Evolutionary conservation across 2,113 vertebrate genomes (phyloP).

Genomic region (Halcyon malimbica): DNA sequence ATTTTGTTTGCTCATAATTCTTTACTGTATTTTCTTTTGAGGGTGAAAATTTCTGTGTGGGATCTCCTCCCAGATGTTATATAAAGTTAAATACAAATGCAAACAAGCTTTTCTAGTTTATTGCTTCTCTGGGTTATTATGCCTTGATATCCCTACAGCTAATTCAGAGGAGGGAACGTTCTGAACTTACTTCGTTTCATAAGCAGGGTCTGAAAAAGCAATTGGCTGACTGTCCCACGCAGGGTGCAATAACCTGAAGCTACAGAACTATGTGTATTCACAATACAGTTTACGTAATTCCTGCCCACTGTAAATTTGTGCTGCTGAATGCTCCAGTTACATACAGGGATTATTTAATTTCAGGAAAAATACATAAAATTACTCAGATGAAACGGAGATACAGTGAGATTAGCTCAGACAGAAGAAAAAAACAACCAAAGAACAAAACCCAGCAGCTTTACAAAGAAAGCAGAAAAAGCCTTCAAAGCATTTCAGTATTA

Average conservation of each 20-base stretch:
- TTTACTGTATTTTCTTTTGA: not conserved
- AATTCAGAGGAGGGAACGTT: not conserved
- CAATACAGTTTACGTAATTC: not conserved
- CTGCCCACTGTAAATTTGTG: not conserved
- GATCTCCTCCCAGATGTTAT: not conserved
- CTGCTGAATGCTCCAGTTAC: not conserved
- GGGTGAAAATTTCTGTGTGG: not conserved
- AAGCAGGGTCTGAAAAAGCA: not conserved
- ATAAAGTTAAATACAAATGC: not conserved
- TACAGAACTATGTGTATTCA: not conserved
- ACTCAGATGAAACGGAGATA: not conserved
- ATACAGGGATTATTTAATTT: not conserved
- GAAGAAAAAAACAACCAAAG: not conserved
- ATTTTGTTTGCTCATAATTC: not conserved
- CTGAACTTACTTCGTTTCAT: not conserved
- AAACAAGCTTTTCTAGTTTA: not conserved
- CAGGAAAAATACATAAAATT: not conserved
- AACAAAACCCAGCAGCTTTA: not conserved
- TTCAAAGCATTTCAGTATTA: not conserved
- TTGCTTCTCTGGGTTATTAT: not conserved
- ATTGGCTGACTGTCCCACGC: not conserved
- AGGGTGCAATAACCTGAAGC: not conserved
- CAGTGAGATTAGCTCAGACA: not conserved
- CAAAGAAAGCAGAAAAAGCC: not conserved
- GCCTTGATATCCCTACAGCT: not conserved